These are phyloP conservation scores for Stegostoma tigrinum DNA, from an alignment of 2,113 vertebrate species.

Conservation along the genomic window DNA sequence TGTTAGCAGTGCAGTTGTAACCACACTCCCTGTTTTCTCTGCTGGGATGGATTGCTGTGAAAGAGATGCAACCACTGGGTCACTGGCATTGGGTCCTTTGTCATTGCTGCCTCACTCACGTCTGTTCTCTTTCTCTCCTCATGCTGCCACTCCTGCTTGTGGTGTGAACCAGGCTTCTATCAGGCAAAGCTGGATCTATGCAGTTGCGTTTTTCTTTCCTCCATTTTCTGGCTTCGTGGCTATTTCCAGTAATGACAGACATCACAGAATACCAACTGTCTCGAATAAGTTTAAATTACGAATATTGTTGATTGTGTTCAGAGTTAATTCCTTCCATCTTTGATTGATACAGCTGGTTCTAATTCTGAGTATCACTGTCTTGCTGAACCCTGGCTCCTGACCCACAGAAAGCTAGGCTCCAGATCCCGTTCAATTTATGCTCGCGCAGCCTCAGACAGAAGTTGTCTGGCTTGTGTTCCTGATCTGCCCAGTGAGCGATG, in stretches of 20 bases:
- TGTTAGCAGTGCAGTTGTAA: no score
- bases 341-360: neutral
- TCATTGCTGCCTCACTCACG: slow-evolving; percentile 11
- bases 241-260: slow-evolving; percentile 16
- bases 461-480: neutral
- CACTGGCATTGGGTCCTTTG: neutral
- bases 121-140: slow-evolving; percentile 53
- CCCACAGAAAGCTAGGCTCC: neutral
- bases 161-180: slow-evolving; percentile 83
- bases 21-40: neutral
- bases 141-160: slow-evolving; percentile 67
- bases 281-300: neutral
- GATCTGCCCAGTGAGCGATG: neutral
- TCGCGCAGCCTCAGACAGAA: no score
- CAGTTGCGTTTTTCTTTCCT: slow-evolving; percentile 79
- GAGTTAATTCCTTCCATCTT: neutral
- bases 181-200: slow-evolving; percentile 97
- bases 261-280: neutral
- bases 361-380: neutral
- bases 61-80: neutral
- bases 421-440: neutral
- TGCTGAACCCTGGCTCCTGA: neutral
- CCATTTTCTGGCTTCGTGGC: neutral
- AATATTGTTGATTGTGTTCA: neutral
- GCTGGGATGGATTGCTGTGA: neutral